Evolutionary conservation across 2,797 vertebrate genomes (phyloP).

Genomic region (Malacoraja senta): DNA sequence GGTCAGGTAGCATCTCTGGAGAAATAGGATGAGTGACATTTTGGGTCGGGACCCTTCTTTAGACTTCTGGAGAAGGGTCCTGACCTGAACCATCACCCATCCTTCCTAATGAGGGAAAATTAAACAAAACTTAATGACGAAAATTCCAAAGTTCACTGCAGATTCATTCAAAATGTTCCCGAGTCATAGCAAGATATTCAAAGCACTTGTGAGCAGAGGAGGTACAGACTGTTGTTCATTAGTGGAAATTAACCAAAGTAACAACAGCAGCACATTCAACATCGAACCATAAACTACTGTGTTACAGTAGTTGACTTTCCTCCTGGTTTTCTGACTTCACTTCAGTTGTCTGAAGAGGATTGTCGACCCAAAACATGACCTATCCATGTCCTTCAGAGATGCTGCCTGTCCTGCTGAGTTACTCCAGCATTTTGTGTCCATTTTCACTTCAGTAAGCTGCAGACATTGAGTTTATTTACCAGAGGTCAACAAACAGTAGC

Average conservation of each 20-base stretch:
- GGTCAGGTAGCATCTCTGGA: too few species aligned
- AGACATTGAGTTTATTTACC: background rate
- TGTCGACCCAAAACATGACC: too few species aligned
- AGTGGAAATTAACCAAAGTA: too few species aligned
- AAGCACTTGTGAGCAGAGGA: background rate
- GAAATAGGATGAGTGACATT: too few species aligned
- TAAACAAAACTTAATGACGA: background rate
- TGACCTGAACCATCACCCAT: too few species aligned
- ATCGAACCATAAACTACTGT: background rate
- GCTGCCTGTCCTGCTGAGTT: too few species aligned
- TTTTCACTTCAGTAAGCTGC: background rate
- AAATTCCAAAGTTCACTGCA: background rate
- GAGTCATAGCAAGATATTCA: background rate
- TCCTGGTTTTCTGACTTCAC: background rate
- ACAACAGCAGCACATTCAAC: background rate
- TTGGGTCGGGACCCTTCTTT: too few species aligned
- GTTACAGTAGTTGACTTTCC: background rate
- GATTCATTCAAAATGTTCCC: background rate
- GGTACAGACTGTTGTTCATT: background rate
- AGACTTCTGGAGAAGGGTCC: too few species aligned
- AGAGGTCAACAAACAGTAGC: background rate
- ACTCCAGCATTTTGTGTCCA: too few species aligned
- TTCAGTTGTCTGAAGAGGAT: background rate
- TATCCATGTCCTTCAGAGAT: too few species aligned
- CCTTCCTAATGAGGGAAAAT: background rate